Conservation (phyloP, 2,797 vertebrate genomes). For the Sphenodon punctatus region DNA sequence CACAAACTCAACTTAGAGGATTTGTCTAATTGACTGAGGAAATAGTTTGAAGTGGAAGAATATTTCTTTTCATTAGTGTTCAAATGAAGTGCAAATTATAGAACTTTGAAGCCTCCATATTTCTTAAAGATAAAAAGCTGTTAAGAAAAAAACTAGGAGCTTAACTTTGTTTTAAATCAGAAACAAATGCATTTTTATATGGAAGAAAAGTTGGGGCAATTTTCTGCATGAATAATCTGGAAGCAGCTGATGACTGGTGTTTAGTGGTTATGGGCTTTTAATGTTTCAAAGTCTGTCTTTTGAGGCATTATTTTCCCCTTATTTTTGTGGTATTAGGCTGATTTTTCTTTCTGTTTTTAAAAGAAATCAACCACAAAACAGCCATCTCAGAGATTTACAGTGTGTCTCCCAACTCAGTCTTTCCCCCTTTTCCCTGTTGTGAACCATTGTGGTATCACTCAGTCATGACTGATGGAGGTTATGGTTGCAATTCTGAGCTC, state of each 20-base stretch:
- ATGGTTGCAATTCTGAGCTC: too few species aligned
- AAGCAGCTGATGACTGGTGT: constrained; percentile 27
- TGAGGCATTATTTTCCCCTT: not conserved
- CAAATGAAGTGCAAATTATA: constrained; percentile 75
- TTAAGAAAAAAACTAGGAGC: constrained; percentile 45
- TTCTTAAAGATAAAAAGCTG: constrained; percentile 74
- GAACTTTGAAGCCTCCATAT: constrained; percentile 63
- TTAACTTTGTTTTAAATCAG: constrained; percentile 64
- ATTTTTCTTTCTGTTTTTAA: constrained; percentile 32
- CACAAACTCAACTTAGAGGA: constrained; percentile 72
- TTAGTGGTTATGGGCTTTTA: constrained; percentile 16
- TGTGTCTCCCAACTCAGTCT: too few species aligned
- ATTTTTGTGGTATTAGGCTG: too few species aligned
- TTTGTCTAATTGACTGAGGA: constrained; percentile 80
- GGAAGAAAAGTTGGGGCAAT: constrained; percentile 49
- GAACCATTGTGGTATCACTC: too few species aligned
- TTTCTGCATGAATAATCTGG: constrained; percentile 66
- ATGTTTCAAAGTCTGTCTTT: not conserved
- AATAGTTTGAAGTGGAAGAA: constrained; percentile 75
- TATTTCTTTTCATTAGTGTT: constrained; percentile 77
- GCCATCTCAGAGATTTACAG: too few species aligned
- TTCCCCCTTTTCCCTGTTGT: too few species aligned
- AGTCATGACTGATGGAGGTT: too few species aligned
- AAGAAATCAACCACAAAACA: too few species aligned
- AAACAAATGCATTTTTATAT: constrained; percentile 59